Conservation (phyloP, 2,797 vertebrate genomes). For the Falco naumanni region DNA sequence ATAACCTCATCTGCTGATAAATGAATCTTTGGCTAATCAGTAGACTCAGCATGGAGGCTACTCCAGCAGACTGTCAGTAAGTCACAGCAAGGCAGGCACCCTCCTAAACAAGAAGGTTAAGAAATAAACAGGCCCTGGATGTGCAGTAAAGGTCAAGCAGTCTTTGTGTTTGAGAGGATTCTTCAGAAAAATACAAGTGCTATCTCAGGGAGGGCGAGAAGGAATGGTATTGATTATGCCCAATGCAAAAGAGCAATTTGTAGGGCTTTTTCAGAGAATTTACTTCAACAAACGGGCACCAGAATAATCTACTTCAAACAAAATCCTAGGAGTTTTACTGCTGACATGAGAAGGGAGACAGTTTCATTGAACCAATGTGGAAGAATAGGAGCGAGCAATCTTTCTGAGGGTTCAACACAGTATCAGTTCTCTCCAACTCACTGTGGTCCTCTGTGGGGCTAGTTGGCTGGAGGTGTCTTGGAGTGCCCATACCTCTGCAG, state of each 20-base stretch:
- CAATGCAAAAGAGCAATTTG: background rate
- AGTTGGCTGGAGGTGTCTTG: background rate
- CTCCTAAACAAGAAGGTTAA: background rate
- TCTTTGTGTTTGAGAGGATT: background rate
- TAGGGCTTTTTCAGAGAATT: background rate
- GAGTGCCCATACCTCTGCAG: background rate
- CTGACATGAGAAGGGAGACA: background rate
- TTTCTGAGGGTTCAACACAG: background rate
- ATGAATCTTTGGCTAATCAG: constrained; percentile 62
- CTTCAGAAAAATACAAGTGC: background rate
- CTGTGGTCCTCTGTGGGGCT: background rate
- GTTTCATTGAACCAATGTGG: background rate
- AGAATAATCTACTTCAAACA: background rate
- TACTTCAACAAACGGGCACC: background rate
- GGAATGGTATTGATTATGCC: background rate
- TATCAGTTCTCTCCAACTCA: background rate
- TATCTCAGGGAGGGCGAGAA: background rate
- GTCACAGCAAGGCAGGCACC: constrained; percentile 31
- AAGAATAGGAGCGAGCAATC: background rate
- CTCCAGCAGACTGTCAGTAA: background rate
- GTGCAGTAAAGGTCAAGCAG: background rate
- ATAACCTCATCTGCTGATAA: constrained; percentile 61
- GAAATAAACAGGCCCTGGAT: background rate
- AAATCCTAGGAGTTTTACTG: background rate
- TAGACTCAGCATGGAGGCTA: constrained; percentile 45